phyloP scores from a whole-genome alignment of 2,888 invertebrate genomes.

The Philonicus albiceps region DNA sequence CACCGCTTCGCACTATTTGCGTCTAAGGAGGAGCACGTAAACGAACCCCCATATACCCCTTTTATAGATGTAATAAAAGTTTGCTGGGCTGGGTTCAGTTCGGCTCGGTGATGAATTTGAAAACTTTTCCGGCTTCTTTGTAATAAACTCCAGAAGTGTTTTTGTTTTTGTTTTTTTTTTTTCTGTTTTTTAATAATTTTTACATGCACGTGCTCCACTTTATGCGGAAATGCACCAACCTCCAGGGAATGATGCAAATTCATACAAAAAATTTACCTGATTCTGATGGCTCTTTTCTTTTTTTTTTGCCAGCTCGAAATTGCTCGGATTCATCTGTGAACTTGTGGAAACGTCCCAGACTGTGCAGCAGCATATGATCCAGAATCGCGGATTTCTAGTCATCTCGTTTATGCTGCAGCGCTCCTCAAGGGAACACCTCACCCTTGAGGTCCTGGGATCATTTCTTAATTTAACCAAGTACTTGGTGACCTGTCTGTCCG shows the following conservation, averaged over 20 bases:
- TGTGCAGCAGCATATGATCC: conserved; percentile 99
- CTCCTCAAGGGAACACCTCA: conserved; percentile 91
- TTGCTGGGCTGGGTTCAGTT: not conserved
- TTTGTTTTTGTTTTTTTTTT: not conserved
- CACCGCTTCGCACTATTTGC: not conserved
- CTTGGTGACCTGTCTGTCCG: conserved; percentile 90
- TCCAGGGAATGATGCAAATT: not conserved
- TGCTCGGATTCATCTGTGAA: conserved; percentile 96
- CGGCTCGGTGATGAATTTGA: not conserved
- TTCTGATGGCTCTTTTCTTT: conserved; percentile 15
- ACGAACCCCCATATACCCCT: not conserved
- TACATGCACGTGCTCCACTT: not conserved
- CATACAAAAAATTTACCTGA: not conserved
- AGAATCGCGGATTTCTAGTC: conserved; percentile 97
- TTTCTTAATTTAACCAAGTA: conserved; percentile 92
- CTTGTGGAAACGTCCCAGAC: conserved; percentile 96
- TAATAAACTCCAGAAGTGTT: not conserved
- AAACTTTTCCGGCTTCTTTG: not conserved
- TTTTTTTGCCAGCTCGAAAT: conserved; percentile 93
- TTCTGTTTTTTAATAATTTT: not conserved
- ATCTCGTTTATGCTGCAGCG: conserved; percentile 97
- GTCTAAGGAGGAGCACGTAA: not conserved
- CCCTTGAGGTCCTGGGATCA: conserved; percentile 90
- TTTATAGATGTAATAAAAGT: not conserved
- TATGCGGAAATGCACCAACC: not conserved